A percentile compares a stretch with the other conserved stretches of the same genome.
These are phyloP conservation scores for Anagrus nilaparvatae DNA, from an alignment of 1,140 invertebrate genomes.

Conservation along the genomic window DNA sequence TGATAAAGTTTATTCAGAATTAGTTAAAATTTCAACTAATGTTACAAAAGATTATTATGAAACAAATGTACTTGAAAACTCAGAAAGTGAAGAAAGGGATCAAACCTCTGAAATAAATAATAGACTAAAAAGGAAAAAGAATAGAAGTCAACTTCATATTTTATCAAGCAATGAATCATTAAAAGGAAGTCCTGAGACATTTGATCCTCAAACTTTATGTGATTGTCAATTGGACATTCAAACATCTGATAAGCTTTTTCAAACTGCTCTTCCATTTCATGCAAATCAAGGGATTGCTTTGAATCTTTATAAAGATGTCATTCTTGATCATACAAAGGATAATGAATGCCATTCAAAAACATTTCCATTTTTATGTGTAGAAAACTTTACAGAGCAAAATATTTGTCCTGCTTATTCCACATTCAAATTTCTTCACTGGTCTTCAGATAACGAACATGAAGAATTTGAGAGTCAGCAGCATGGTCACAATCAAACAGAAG, in stretches of 20 bases:
- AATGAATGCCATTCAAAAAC: not conserved
- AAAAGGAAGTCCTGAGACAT: constrained; percentile 31
- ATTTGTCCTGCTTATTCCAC: constrained; percentile 17
- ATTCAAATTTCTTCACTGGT: constrained; percentile 26
- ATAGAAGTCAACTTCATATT: constrained; percentile 25
- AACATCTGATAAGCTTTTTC: constrained; percentile 27
- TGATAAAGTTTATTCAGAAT: constrained; percentile 64
- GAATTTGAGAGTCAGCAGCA: constrained; percentile 10
- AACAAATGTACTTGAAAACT: not conserved
- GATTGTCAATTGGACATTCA: constrained; percentile 24
- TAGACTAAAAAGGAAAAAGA: constrained; percentile 25
- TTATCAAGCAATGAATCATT: constrained; percentile 34
- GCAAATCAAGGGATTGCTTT: constrained; percentile 18
- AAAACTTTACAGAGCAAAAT: constrained; percentile 11
- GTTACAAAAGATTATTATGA: constrained; percentile 8
- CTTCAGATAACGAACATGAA: constrained; percentile 10
- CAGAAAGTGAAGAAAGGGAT: not conserved
- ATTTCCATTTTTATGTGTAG: not conserved
- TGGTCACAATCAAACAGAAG: constrained; percentile 4
- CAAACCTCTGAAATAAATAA: constrained; percentile 22
- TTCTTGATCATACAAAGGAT: constrained; percentile 17
- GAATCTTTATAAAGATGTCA: constrained; percentile 22
- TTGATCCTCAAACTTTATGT: constrained; percentile 17
- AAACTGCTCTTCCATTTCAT: constrained; percentile 25
- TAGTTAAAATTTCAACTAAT: constrained; percentile 58